Evolutionary conservation across 2,888 invertebrate genomes (phyloP).

Genomic region (Meganola albula): DNA sequence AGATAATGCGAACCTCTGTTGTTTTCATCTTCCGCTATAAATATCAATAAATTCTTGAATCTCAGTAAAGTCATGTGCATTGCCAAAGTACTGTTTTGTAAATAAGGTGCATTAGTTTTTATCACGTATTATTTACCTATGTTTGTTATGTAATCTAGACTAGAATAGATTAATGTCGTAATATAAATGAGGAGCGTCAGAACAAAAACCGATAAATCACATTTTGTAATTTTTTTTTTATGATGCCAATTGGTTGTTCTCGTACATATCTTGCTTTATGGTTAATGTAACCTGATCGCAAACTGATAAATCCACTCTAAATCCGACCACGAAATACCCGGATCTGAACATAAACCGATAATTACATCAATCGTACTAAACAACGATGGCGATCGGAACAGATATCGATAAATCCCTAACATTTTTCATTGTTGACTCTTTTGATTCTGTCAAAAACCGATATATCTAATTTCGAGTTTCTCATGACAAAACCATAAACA

Average conservation of each 20-base stretch:
- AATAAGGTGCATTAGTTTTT: too few relatives aligned
- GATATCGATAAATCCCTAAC: slow-evolving; percentile 9
- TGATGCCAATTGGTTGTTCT: slow-evolving; percentile 8
- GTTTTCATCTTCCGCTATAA: too few relatives aligned
- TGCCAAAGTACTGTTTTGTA: too few relatives aligned
- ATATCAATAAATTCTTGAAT: too few relatives aligned
- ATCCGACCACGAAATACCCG: slow-evolving; percentile 10
- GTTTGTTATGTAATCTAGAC: too few relatives aligned
- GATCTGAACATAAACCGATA: slow-evolving; percentile 6
- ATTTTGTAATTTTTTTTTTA: slow-evolving; percentile 5
- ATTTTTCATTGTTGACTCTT: slow-evolving; percentile 6
- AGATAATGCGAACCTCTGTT: too few relatives aligned
- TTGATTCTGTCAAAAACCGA: slow-evolving; percentile 7
- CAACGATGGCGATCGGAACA: slow-evolving; percentile 8
- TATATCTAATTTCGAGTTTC: slow-evolving; percentile 5
- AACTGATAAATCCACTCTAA: slow-evolving; percentile 11
- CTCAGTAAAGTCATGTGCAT: too few relatives aligned
- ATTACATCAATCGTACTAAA: slow-evolving; percentile 5
- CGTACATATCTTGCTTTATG: slow-evolving; percentile 8
- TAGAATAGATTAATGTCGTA: too few relatives aligned
- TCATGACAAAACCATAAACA: slow-evolving; percentile 4
- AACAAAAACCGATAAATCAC: slow-evolving; percentile 4
- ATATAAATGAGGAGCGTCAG: not conserved
- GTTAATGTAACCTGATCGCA: slow-evolving; percentile 8
- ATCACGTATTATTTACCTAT: too few relatives aligned